Conservation (phyloP, 2,888 invertebrate species). For the Congeria kusceri region DNA sequence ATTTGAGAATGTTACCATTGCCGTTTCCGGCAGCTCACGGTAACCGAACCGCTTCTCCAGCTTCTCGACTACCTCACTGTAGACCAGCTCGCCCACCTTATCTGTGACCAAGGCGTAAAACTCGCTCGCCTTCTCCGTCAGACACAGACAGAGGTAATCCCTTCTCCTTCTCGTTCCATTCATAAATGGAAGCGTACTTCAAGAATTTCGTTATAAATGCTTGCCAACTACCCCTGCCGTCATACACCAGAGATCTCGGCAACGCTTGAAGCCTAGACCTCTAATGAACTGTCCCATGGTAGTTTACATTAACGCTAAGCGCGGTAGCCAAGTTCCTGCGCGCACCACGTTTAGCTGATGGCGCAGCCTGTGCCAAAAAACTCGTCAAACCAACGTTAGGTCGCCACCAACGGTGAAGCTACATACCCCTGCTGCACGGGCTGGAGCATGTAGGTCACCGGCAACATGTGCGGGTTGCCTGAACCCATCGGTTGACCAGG, state of each 20-base stretch:
- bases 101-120: background rate
- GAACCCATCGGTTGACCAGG: too few relatives aligned
- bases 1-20: background rate
- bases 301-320: too few relatives aligned
- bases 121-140: background rate
- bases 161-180: background rate
- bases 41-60: conserved; percentile 18
- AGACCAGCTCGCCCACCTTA: background rate
- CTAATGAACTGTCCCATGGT: too few relatives aligned
- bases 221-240: conserved; percentile 20
- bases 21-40: conserved; percentile 25
- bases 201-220: conserved; percentile 5
- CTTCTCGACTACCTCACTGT: conserved; percentile 7
- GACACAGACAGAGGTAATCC: conserved; percentile 9
- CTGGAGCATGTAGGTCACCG: too few relatives aligned
- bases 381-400: too few relatives aligned
- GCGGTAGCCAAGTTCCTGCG: too few relatives aligned
- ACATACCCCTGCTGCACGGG: too few relatives aligned
- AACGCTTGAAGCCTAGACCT: too few relatives aligned
- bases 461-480: too few relatives aligned
- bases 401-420: too few relatives aligned
- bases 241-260: conserved; percentile 11
- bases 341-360: too few relatives aligned
- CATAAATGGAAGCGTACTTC: background rate
- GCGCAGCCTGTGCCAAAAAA: too few relatives aligned